Evolutionary conservation across 2,888 invertebrate species (phyloP).

Genomic region (Dicyrtomina minuta): DNA sequence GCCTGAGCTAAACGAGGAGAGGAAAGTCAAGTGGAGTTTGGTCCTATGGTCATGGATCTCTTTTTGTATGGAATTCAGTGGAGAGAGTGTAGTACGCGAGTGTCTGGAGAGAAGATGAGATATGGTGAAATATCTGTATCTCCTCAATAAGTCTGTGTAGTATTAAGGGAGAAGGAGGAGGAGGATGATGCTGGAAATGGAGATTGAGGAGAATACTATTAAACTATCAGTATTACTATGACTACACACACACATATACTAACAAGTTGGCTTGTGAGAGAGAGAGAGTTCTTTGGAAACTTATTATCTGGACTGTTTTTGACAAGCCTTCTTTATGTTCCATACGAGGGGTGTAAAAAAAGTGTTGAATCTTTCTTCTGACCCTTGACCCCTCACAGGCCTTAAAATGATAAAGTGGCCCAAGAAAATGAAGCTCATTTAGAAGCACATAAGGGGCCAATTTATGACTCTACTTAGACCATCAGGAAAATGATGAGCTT

Average conservation of each 20-base stretch:
- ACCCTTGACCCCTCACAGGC: conserved; percentile 48
- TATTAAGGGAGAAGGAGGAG: background rate
- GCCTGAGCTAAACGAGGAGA: too few species aligned
- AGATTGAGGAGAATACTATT: too few species aligned
- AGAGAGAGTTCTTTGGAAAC: conserved; percentile 20
- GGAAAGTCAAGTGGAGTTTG: too few species aligned
- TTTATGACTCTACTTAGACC: conserved; percentile 43
- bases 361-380: conserved; percentile 52
- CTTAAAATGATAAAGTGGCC: conserved; percentile 44
- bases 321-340: conserved; percentile 29
- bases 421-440: conserved; percentile 48
- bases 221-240: too few species aligned
- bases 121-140: too few species aligned
- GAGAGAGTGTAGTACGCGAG: too few species aligned
- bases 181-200: too few species aligned
- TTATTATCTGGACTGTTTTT: conserved; percentile 32
- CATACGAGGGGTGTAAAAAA: conserved; percentile 19
- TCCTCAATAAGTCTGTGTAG: background rate
- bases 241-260: too few species aligned
- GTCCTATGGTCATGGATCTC: too few species aligned
- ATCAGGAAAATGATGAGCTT: conserved; percentile 30
- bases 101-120: too few species aligned
- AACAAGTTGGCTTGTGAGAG: background rate
- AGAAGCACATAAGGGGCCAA: conserved; percentile 38
- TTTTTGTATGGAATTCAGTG: too few species aligned